A percentile compares a stretch with the other conserved stretches of the same genome.
These are phyloP conservation scores for Gadus macrocephalus DNA, from an alignment of 2,113 vertebrate species.

Conservation along the genomic window DNA sequence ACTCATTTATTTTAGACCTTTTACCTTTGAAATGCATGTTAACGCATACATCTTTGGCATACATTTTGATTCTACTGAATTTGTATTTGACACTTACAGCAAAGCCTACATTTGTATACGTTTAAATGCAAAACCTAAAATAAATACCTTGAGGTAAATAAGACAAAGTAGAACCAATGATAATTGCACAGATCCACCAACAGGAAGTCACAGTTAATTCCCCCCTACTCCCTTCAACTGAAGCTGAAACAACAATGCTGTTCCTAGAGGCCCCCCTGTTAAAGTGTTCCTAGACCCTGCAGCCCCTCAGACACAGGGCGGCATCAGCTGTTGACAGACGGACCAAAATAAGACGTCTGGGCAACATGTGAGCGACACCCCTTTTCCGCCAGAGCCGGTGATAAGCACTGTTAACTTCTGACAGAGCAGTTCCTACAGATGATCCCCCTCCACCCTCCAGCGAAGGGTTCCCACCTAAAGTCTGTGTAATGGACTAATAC, in stretches of 20 bases:
- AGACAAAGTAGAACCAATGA: too few species aligned
- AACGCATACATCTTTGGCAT: too few species aligned
- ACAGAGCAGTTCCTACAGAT: background rate
- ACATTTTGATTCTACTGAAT: too few species aligned
- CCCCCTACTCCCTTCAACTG: background rate
- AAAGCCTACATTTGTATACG: too few species aligned
- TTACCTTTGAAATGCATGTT: too few species aligned
- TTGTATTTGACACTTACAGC: too few species aligned
- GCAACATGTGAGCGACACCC: background rate
- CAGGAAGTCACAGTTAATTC: background rate
- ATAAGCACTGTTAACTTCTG: background rate
- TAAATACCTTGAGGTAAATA: too few species aligned
- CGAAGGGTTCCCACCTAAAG: background rate
- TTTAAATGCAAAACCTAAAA: too few species aligned
- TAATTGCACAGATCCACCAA: background rate
- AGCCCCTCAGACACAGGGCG: slow-evolving; percentile 19
- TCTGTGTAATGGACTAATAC: background rate
- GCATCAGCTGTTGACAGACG: slow-evolving; percentile 27
- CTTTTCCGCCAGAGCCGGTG: background rate
- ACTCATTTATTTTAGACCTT: too few species aligned
- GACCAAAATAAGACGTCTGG: slow-evolving; percentile 19
- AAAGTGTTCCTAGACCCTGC: slow-evolving; percentile 15
- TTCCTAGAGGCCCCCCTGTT: slow-evolving; percentile 27
- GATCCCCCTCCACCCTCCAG: background rate
- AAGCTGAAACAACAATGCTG: slow-evolving; percentile 35